A percentile compares a stretch with the other conserved stretches of the same genome.
These are phyloP conservation scores for Semicossyphus pulcher DNA, from an alignment of 2,113 vertebrate genomes.

Conservation along the genomic window DNA sequence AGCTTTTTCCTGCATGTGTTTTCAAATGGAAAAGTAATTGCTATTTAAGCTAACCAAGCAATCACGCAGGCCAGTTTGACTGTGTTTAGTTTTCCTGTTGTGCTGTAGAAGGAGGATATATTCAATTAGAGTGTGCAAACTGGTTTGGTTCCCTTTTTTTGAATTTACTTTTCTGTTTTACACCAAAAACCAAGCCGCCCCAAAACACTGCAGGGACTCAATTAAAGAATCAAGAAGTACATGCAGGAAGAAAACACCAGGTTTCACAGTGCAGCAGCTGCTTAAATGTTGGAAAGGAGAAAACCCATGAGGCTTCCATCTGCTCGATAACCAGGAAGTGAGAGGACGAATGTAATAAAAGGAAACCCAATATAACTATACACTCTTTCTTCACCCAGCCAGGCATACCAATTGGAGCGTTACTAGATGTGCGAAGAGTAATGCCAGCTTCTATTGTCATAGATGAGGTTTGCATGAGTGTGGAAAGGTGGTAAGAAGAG, in stretches of 20 bases:
- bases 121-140: too few species aligned
- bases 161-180: neutral
- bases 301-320: slow-evolving; percentile 15
- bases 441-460: neutral
- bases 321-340: neutral
- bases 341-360: slow-evolving; percentile 14
- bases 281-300: neutral
- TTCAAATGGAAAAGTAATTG: neutral
- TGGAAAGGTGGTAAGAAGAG: neutral
- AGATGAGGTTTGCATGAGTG: neutral
- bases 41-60: neutral
- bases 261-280: neutral
- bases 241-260: neutral
- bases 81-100: neutral
- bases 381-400: neutral
- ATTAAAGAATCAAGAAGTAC: neutral
- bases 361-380: neutral
- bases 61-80: neutral
- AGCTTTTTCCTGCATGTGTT: neutral
- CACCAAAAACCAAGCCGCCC: neutral
- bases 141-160: too few species aligned
- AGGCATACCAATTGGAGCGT: neutral
- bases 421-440: neutral
- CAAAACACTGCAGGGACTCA: neutral
- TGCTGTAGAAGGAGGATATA: too few species aligned